Evolutionary conservation across 53 echinoderm and acorn worm species (phyloP).

Genomic region (Crossaster papposus): DNA sequence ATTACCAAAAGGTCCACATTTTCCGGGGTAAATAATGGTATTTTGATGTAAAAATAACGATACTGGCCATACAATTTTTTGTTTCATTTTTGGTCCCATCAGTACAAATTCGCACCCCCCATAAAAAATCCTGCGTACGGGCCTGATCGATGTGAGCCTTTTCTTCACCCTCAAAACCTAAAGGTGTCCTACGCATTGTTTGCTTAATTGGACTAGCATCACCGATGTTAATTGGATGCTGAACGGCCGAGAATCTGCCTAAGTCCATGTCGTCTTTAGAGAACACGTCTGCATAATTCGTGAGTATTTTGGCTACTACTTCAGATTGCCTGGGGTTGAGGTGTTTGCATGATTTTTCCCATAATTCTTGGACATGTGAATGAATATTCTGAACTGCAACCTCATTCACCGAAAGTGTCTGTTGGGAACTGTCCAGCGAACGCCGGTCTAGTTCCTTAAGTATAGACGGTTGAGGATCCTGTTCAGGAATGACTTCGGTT

Average conservation of each 20-base stretch:
- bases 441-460: not conserved
- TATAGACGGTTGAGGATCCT: not conserved
- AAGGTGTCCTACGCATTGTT: conserved; percentile 23
- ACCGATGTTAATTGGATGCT: conserved; percentile 11
- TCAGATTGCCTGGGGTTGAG: not conserved
- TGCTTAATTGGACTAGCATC: not conserved
- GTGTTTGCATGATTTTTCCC: not conserved
- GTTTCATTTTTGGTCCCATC: too few relatives aligned
- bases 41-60: too few relatives aligned
- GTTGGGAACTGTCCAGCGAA: conserved; percentile 1
- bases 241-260: not conserved
- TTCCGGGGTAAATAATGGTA: too few relatives aligned
- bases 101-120: too few relatives aligned
- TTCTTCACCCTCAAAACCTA: conserved; percentile 25
- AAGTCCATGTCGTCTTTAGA: conserved; percentile 19
- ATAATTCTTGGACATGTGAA: not conserved
- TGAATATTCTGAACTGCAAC: not conserved
- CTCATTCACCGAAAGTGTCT: not conserved
- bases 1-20: too few relatives aligned
- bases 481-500: not conserved
- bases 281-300: conserved; percentile 17
- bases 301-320: not conserved
- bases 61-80: too few relatives aligned
- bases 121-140: too few relatives aligned
- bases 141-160: conserved; percentile 11